Conservation (phyloP, 2,888 invertebrate species). For the Homarus gammarus region DNA sequence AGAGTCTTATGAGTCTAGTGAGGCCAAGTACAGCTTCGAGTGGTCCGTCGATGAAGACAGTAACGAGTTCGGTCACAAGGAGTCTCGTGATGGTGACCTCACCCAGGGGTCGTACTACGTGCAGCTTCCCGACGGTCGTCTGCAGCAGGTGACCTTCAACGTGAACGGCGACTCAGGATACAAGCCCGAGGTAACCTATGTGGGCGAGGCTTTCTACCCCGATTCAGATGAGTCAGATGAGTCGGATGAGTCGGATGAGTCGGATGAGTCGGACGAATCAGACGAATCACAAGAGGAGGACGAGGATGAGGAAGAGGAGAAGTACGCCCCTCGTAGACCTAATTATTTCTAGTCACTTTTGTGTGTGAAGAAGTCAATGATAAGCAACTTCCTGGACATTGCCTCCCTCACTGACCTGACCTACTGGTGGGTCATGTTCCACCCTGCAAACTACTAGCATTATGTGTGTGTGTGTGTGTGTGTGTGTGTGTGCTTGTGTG, state of each 20-base stretch:
- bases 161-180: slow-evolving; percentile 6
- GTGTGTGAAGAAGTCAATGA: no score
- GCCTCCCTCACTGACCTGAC: no score
- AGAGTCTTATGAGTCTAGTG: slow-evolving; percentile 33
- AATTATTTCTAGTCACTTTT: not conserved
- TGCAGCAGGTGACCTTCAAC: not conserved
- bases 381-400: no score
- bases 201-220: not conserved
- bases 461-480: no score
- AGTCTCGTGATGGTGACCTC: not conserved
- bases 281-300: not conserved
- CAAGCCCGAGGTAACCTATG: slow-evolving; percentile 36
- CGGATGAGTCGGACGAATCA: not conserved
- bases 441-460: no score
- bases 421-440: no score
- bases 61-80: slow-evolving; percentile 50
- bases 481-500: no score
- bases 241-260: not conserved
- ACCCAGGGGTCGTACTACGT: not conserved
- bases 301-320: no score
- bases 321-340: no score
- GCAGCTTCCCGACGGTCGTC: slow-evolving; percentile 5
- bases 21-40: slow-evolving; percentile 48
- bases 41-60: slow-evolving; percentile 43
- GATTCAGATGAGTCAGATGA: slow-evolving; percentile 27